These are phyloP conservation scores for Cosmorhoe ocellata DNA, from an alignment of 2,888 invertebrate species.

Conservation along the genomic window DNA sequence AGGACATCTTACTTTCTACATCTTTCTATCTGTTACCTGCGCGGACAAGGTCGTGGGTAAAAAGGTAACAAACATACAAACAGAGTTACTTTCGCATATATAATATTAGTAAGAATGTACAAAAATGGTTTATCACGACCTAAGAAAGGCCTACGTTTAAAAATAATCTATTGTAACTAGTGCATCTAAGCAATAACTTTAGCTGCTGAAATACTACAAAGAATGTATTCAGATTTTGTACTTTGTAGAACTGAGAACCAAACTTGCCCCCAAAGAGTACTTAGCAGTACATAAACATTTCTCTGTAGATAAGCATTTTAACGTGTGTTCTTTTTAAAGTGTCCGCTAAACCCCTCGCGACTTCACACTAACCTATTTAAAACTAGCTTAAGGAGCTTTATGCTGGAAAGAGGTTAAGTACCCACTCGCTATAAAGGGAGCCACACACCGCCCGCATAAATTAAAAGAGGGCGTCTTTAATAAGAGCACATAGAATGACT, in stretches of 20 bases:
- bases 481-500: neutral
- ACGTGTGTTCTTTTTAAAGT: slow-evolving; percentile 15
- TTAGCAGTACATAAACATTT: slow-evolving; percentile 10
- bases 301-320: slow-evolving; percentile 13
- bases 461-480: neutral
- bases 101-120: too few species aligned
- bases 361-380: slow-evolving; percentile 47
- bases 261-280: slow-evolving; percentile 1
- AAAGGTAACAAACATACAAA: too few species aligned
- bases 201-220: neutral
- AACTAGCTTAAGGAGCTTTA: slow-evolving; percentile 48
- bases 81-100: too few species aligned
- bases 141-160: too few species aligned
- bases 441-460: slow-evolving; percentile 10
- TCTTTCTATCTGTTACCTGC: too few species aligned
- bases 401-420: slow-evolving; percentile 53
- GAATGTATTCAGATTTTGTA: neutral
- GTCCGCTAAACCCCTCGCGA: slow-evolving; percentile 14
- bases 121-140: too few species aligned
- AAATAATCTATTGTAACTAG: too few species aligned
- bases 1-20: too few species aligned
- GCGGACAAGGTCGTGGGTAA: too few species aligned
- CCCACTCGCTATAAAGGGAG: slow-evolving; percentile 11
- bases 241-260: neutral
- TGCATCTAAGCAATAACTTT: too few species aligned